Base-by-base conservation (phyloP, 2,113 vertebrate species). In the Cariama cristata region DNA sequence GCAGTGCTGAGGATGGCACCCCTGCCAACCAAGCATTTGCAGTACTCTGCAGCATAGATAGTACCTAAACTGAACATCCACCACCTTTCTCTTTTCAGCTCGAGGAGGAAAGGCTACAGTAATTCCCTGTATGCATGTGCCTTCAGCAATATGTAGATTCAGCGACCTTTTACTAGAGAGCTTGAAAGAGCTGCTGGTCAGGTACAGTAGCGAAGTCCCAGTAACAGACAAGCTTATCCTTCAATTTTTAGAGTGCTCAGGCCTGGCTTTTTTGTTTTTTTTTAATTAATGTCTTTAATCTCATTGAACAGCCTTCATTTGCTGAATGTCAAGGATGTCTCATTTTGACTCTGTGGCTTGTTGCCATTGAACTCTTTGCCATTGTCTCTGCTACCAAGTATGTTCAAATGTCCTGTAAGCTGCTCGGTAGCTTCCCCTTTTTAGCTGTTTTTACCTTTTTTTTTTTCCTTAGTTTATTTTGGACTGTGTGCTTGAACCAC, bases 121-220 rank as follows among this genome's bases (percentile, higher is more conserved):
- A 14, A 5, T 8, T 21, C 20, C 47, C 55, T 30, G 50, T 7
- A 1, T 17, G 6, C 0, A 0, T 9, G 32, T n/a, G 11, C 49
- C 50, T 66, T 35, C 55, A 42, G 89, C 20, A 60, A 2, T 15
- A 5, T 8, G 7, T 3, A 7, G 8, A 5, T 6, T n/a, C 18
- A 17, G 40, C 44, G 66, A 42, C 50, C 20, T 64, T 50, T 20
- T 40, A 42, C 47, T 35, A 5, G 28, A 33, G 63, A 74, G 19
- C 10, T 22, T 27, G 35, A 35, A 38, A 67, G 44, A 22, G 17
- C 33, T 47, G 14, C 67, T 44, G 67, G 8, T 28, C 38, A 44
- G 68, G 38, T 24, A 33, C 20, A 18, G 8, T 6, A 22, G 7
- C 3, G 2, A 33, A 13, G 13, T 55, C 28, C 38, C 28, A 13